Base-by-base conservation (phyloP, 2,797 vertebrate species). In the Manis pentadactyla region DNA sequence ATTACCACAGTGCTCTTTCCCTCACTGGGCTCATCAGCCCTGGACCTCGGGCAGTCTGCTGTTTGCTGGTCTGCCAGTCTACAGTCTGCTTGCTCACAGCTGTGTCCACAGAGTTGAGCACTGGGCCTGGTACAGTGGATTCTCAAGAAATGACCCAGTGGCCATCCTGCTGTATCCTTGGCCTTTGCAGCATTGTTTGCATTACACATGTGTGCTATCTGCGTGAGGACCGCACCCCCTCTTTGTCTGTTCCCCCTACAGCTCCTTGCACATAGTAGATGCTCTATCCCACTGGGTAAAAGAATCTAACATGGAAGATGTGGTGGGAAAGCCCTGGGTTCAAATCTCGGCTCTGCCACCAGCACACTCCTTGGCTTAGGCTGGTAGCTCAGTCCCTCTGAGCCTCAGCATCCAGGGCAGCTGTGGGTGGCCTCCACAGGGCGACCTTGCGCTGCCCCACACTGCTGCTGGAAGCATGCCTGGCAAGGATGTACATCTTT, bases 141-240 rank as follows among this genome's bases (percentile, higher is more conserved):
- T 29, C 53, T 10, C 51, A 69, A 31, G 53, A 23, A 13, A 23
- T 25, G 29, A 34, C 27, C 4, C 66, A 19, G 34, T 9, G 4
- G 31, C 7, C 8, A 18, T 13, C 57, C 14, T 4, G 31, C 18
- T 4, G 25, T 14, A 14, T 11, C 55, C 61, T 5, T 39, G 42
- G 34, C 57, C n/a, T 27, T n/a, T 7, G 34, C 51, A 46, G 31
- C 46, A 19, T 18, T 21, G 63, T 42, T n/a, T 12, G 18, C 21
- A 17, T 19, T 12, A 0, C 0, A 7, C 12, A 49, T 15, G 15
- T 53, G 34, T 1, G 2, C n/a, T 5, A 1, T 15, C 63, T 73
- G 4, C 4, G 69, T 85, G 87, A 83, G 63, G 14, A 34, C 39
- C 6, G 10, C n/a, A 37, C 31, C 49, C n/a, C 34, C 57, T 31